Base-by-base conservation (phyloP, 2,888 invertebrate species). In the Torymus aiolomorphi region DNA sequence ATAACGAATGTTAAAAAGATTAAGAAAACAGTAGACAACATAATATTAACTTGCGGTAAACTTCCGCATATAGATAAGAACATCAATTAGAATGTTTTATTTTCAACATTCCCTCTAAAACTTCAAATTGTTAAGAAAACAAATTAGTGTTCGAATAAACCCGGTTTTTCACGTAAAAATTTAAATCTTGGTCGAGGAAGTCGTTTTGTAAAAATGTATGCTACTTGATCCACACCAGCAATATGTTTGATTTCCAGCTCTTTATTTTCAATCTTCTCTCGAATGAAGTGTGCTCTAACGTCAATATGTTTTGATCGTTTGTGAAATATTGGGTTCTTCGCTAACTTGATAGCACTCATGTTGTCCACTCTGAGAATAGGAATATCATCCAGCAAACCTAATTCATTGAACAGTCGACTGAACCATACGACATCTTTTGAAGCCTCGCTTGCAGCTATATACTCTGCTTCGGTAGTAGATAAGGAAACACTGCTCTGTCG, bases 371-470 rank as follows among this genome's bases (percentile, higher is more conserved):
- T 70, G 4, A 83, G 75, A 14, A 42, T 18, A 2, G 81, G 78
- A 13, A 71, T 51, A 12, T 66, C 51, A 24, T 69, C 14, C n/a
- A 71, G 49, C 3, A 1, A 18, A 61, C 62, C 14, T n/a, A 82
- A 73, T 54, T 81, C 80, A 18, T 20, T 62, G 12, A 81, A 70
- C 42, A 80, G 59, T 56, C 82, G 72, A 51, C 71, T 67, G 13
- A 81, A 77, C 81, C 82, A 82, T 1, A 82, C 67, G 0, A 80
- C 59, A 42, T 82, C 80, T n/a, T 80, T 82, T 1, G 78, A 74
- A 24, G 76, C 82, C 74, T 82, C 77, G 69, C 82, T 82, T 16
- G 79, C 80, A 63, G 82, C 80, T 18, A 83, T 80, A 51, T 80
- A 82, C 16, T 80, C 71, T 0, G 79, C 80, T 49, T 79, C 82